phyloP scores from a whole-genome alignment of 2,113 vertebrate genomes.

The Engystomops pustulosus region DNA sequence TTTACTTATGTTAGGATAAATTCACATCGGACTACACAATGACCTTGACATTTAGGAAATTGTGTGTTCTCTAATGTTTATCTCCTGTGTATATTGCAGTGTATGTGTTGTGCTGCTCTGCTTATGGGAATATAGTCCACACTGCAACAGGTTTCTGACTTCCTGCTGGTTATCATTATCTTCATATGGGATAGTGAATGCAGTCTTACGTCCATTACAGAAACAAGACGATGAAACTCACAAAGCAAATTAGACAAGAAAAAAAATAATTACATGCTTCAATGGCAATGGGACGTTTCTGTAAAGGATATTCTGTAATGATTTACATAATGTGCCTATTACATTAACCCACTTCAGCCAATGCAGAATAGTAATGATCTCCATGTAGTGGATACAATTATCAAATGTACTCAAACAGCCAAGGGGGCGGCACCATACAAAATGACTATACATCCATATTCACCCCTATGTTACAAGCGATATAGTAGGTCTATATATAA shows the following conservation, averaged over 20 bases:
- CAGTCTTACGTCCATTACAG: neutral
- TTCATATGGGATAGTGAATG: neutral
- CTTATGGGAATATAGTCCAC: neutral
- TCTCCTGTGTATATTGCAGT: no score
- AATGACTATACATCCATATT: no score
- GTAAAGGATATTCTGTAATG: constrained; percentile 8
- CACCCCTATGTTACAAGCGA: no score
- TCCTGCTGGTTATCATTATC: constrained; percentile 10
- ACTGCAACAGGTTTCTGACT: neutral
- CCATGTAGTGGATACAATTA: no score
- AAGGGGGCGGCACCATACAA: no score
- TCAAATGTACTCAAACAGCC: no score
- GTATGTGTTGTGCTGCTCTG: no score
- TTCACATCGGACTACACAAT: no score
- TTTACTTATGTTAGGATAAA: no score
- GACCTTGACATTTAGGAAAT: no score
- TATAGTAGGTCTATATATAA: no score
- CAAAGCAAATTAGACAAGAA: constrained; percentile 9
- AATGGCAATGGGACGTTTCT: neutral
- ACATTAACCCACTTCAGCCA: neutral
- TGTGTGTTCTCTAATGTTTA: no score
- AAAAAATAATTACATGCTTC: constrained; percentile 19
- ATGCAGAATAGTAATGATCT: neutral
- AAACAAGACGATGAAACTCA: neutral
- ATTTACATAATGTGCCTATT: neutral